Conservation (phyloP, 2,888 invertebrate genomes). For the Agrochola circellaris region DNA sequence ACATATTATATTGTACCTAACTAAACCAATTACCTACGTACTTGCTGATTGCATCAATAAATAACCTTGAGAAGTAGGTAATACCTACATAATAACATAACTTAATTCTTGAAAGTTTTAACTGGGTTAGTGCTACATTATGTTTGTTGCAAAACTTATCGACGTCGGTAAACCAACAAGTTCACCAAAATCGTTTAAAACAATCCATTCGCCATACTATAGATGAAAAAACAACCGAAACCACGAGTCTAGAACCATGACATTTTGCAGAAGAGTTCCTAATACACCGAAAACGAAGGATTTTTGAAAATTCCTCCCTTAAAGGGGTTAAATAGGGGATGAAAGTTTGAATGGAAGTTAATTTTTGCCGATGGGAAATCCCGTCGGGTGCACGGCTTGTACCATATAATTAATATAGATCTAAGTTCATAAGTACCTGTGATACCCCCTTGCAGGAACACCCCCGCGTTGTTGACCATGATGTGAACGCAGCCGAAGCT, state of each 20-base stretch:
- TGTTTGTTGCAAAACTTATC: not conserved
- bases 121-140: not conserved
- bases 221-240: no score
- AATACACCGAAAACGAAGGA: no score
- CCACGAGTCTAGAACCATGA: no score
- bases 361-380: no score
- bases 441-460: conserved; percentile 67
- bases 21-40: not conserved
- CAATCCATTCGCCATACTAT: not conserved
- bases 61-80: not conserved
- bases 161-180: not conserved
- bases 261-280: no score
- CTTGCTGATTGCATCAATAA: not conserved
- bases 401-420: not conserved
- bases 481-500: conserved; percentile 70
- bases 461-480: conserved; percentile 77
- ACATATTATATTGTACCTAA: not conserved
- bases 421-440: conserved; percentile 67
- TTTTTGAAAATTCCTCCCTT: no score
- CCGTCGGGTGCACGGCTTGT: no score
- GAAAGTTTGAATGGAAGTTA: no score
- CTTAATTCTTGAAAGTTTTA: not conserved
- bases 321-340: no score
- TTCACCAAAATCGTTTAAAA: not conserved
- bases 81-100: not conserved